Base-by-base conservation (phyloP, 2,113 vertebrate species). In the Xiphorhynchus elegans region DNA sequence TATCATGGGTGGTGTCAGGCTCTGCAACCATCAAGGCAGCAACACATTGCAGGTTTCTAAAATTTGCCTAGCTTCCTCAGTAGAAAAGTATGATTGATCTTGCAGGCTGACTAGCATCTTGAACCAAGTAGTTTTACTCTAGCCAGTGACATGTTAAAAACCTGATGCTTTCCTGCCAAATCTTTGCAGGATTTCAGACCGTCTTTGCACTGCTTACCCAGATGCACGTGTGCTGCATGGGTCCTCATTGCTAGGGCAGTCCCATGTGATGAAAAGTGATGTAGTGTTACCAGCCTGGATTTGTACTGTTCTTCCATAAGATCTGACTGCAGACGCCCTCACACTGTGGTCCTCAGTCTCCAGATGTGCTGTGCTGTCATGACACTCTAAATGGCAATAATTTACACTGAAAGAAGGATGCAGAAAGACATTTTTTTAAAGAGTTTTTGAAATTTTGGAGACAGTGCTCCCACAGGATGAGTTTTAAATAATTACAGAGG, bases 1-100 rank as follows among this genome's bases (percentile, higher is more conserved):
- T 31, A 37, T 62, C 37, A 17, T 5, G 29, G 66, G 23, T n/a
- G 62, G 15, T 11, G 29, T 46, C 33, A 23, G n/a, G 3, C 29
- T 66, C n/a, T 66, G 46, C 0, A 0, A 9, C 55, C 15, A 3
- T 49, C 2, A 1, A 5, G 37, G 42, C 49, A 83, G 26, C 47
- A 39, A 24, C 0, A 0, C 15, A 3, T 25, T 3, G 2, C 14
- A 39, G 46, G 26, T 29, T 84, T 55, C 63, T 44, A 56, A 59
- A 76, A 73, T 68, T 40, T 35, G 2, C 28, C 6, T 52, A 20
- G 40, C 13, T 83, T 37, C 42, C 37, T 10, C 3, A 26, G 33
- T 14, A 10, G 42, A 53, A 86, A 59, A 89, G 20, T 9, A 4
- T 49, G 35, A 20, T 21, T 69, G 68, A 31, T 67, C 31, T 62